Conservation (phyloP, 1,140 invertebrate genomes). For the Drosophila ambigua region DNA sequence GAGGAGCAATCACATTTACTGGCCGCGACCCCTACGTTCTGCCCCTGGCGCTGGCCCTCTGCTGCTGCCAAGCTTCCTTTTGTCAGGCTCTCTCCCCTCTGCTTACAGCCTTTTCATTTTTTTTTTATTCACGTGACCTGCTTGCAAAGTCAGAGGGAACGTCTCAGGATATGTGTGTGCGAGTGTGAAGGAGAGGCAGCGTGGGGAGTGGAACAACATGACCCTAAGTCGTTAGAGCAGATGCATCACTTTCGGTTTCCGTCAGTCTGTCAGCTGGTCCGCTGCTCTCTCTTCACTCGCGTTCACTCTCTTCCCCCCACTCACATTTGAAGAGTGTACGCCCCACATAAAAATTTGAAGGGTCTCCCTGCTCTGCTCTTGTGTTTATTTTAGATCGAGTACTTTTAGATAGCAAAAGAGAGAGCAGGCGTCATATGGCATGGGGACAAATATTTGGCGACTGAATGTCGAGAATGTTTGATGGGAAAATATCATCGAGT, state of each 20-base stretch:
- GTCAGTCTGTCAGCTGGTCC: conserved; percentile 47
- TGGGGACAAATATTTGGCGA: conserved; percentile 13
- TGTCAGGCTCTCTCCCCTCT: conserved; percentile 43
- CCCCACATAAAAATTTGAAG: conserved; percentile 62
- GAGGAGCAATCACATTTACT: conserved; percentile 66
- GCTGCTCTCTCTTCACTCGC: conserved; percentile 11
- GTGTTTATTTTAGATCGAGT: conserved; percentile 63
- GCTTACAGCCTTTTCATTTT: conserved; percentile 9
- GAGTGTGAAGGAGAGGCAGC: conserved; percentile 18
- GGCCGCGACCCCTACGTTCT: conserved; percentile 31
- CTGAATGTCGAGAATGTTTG: conserved; percentile 3
- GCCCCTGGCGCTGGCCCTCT: too few species aligned
- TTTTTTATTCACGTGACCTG: conserved; percentile 70
- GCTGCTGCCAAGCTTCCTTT: conserved; percentile 23
- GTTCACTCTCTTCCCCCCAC: conserved; percentile 12
- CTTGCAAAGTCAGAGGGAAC: conserved; percentile 67
- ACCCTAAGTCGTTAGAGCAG: conserved; percentile 60
- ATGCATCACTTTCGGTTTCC: conserved; percentile 76
- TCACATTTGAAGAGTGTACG: conserved; percentile 38
- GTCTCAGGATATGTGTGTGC: conserved; percentile 42
- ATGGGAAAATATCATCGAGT: too few species aligned
- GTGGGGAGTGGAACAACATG: conserved; percentile 12
- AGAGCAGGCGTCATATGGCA: conserved; percentile 22
- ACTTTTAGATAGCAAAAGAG: conserved; percentile 40
- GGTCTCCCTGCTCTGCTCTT: conserved; percentile 20